Conservation (phyloP, 2,113 vertebrate genomes). For the Thermophis baileyi region DNA sequence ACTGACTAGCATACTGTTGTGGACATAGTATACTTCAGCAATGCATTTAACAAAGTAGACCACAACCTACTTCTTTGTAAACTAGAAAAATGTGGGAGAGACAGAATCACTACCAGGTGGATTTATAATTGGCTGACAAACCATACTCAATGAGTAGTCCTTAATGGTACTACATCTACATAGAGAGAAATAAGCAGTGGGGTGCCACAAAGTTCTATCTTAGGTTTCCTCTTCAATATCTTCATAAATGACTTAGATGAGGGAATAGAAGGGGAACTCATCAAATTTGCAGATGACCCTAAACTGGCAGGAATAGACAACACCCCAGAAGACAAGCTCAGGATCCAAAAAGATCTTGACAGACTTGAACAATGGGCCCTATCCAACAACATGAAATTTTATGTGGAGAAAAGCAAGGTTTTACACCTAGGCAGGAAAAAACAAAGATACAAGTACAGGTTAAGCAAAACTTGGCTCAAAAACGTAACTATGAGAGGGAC, state of each 20-base stretch:
- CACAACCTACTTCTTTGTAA: no score
- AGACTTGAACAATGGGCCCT: not conserved
- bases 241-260: not conserved
- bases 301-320: not conserved
- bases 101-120: no score
- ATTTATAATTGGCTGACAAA: not conserved
- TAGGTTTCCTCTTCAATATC: not conserved
- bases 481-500: not conserved
- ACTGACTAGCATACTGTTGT: no score
- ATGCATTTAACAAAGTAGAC: no score
- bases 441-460: not conserved
- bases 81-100: no score
- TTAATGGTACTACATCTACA: not conserved
- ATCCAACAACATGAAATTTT: not conserved
- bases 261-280: not conserved
- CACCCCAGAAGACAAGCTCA: not conserved
- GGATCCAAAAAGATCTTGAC: not conserved
- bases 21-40: no score
- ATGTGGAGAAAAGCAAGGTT: not conserved
- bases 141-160: not conserved
- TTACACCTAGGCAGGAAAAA: not conserved
- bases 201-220: not conserved
- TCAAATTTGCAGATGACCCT: not conserved
- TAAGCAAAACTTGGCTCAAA: not conserved
- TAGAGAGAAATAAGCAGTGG: not conserved